Evolutionary conservation across 2,797 vertebrate species (phyloP), one percentile per base, ranked within the genome.

Genomic region (Danio tinwini): DNA sequence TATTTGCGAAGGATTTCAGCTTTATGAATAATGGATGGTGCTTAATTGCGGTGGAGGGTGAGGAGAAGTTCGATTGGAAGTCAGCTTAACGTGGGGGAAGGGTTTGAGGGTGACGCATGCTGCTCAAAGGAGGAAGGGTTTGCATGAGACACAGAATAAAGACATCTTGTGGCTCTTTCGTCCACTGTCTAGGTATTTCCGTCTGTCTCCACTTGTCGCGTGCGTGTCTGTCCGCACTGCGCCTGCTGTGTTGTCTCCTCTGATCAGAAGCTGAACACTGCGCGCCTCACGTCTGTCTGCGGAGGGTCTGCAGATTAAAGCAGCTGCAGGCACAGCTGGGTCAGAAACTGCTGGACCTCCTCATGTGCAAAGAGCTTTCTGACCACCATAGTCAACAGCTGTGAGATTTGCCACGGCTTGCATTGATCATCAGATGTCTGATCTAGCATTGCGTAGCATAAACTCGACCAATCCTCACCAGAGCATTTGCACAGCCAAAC

Each of bases 261-360:
- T 68, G 69, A 29, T 85, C 86, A 86, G 87, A 84, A 74, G 68
- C 84, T 40, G 64, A 87, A 88, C 86, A 83, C 40, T 82, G 79
- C 49, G 39, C 52, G 58, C 65, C 83, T 85, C 71, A 83, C 87
- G 74, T 83, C 81, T 72, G 84, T 76, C 40, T 85, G 90, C 50
- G 90, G 89, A 91, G 85, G 82, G 84, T 85, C 85, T 91, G 89
- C 92, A 91, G 90, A 90, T 91, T 89, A 90, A 87, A 87, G 62
- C 92, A 92, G 91, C 93, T 92, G 92, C 90, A 92, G 59, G 83
- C 90, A 90, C 93, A 92, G 93, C 93, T 93, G 92, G 91, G 84
- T 75, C 62, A 44, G 83, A 81, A 74, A 86, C 85, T 88, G 88
- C 90, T 90, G 91, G 91, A 90, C 78, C 86, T 88, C 85, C 80